Conservation (phyloP, 2,113 vertebrate species). For the Salvator merianae region DNA sequence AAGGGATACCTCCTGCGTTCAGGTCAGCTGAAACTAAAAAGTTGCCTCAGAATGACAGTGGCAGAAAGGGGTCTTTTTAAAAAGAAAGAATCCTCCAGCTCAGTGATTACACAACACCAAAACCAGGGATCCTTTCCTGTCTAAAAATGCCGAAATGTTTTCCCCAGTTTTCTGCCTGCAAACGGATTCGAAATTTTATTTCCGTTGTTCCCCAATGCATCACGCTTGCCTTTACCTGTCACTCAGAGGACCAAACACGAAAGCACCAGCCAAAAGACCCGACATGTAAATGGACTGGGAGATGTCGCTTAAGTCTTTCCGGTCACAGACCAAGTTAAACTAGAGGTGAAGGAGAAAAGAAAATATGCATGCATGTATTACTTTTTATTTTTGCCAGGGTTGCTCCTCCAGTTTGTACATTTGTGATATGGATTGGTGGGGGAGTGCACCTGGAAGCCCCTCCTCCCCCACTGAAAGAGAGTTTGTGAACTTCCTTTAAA, state of each 20-base stretch:
- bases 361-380: not conserved
- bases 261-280: slow-evolving; percentile 81
- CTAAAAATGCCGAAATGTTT: not conserved
- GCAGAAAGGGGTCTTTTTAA: too few relatives aligned
- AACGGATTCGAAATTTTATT: not conserved
- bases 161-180: not conserved
- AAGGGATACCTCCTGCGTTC: too few relatives aligned
- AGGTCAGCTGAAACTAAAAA: too few relatives aligned
- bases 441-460: not conserved
- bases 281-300: slow-evolving; percentile 87
- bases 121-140: too few relatives aligned
- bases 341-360: slow-evolving; percentile 49
- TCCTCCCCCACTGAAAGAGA: not conserved
- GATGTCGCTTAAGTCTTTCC: slow-evolving; percentile 73
- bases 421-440: too few relatives aligned
- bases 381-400: not conserved
- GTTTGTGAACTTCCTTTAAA: too few relatives aligned
- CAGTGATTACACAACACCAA: too few relatives aligned
- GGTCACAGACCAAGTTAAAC: slow-evolving; percentile 88
- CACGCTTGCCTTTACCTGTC: slow-evolving; percentile 71
- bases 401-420: too few relatives aligned
- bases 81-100: too few relatives aligned
- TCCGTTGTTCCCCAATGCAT: not conserved
- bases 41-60: too few relatives aligned
- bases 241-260: slow-evolving; percentile 83